Evolutionary conservation across 2,888 invertebrate genomes (phyloP).

Genomic region (Lithophane socia): DNA sequence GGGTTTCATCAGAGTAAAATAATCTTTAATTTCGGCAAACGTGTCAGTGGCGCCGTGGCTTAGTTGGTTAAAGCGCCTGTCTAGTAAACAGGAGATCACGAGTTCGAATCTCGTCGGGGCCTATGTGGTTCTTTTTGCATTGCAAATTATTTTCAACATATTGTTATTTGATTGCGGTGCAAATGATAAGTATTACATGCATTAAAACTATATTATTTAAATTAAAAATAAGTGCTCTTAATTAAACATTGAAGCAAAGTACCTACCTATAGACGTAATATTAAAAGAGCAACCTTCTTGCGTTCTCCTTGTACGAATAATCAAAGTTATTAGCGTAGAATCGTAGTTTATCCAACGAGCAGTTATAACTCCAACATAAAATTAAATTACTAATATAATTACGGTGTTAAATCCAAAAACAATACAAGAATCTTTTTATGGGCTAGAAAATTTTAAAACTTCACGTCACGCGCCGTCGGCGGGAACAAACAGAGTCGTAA

Average conservation of each 20-base stretch:
- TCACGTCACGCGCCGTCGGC: slow-evolving; percentile 76
- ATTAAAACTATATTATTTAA: neutral
- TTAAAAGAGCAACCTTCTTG: slow-evolving; percentile 16
- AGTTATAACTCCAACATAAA: slow-evolving; percentile 38
- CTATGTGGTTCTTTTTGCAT: slow-evolving; percentile 48
- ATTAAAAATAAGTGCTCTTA: neutral
- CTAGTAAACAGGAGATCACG: slow-evolving; percentile 89
- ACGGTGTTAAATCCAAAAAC: slow-evolving; percentile 61
- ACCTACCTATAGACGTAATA: neutral
- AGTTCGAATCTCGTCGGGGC: slow-evolving; percentile 83
- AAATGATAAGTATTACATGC: neutral
- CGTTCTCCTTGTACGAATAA: slow-evolving; percentile 1
- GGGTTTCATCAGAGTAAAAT: neutral
- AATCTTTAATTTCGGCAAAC: neutral
- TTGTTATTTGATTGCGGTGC: neutral
- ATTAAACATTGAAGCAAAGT: slow-evolving; percentile 9
- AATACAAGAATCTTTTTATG: slow-evolving; percentile 64
- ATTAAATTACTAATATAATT: slow-evolving; percentile 63
- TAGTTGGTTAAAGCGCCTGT: slow-evolving; percentile 89
- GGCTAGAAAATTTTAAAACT: slow-evolving; percentile 66
- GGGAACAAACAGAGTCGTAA: slow-evolving; percentile 77
- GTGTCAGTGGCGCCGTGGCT: slow-evolving; percentile 83
- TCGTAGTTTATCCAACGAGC: neutral
- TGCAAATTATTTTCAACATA: slow-evolving; percentile 1
- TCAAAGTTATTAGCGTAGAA: slow-evolving; percentile 11